Evolutionary conservation across 2,888 invertebrate species (phyloP).

Genomic region (Volucella inflata): DNA sequence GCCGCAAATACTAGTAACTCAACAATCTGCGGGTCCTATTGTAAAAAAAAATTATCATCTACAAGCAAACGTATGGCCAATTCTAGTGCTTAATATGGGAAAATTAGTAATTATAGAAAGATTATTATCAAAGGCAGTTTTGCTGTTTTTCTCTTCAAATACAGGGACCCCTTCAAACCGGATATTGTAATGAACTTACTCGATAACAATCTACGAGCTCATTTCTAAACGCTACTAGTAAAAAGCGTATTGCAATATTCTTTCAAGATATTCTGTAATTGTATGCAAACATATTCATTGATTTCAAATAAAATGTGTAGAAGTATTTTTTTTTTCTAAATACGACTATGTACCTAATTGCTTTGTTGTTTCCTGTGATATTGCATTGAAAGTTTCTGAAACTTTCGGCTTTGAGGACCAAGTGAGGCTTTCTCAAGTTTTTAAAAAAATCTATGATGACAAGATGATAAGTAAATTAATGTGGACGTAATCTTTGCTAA

Average conservation of each 20-base stretch:
- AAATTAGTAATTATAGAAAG: conserved; percentile 51
- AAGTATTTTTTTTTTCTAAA: conserved; percentile 13
- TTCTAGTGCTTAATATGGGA: conserved; percentile 60
- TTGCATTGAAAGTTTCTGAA: conserved; percentile 37
- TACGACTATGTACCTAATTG: no score
- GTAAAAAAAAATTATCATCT: conserved; percentile 38
- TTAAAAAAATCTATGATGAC: conserved; percentile 55
- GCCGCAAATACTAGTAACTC: conserved; percentile 6
- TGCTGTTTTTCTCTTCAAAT: neutral
- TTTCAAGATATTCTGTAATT: conserved; percentile 6
- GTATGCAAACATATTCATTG: conserved; percentile 38
- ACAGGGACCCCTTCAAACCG: conserved; percentile 31
- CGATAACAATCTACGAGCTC: conserved; percentile 52
- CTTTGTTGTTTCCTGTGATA: conserved; percentile 4
- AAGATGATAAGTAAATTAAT: conserved; percentile 72
- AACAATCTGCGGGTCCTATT: conserved; percentile 12
- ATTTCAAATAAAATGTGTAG: conserved; percentile 18
- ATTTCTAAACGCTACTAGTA: conserved; percentile 50
- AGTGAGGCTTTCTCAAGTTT: conserved; percentile 28
- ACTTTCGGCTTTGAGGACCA: conserved; percentile 31
- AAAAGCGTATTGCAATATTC: conserved; percentile 44
- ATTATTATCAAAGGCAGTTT: conserved; percentile 46
- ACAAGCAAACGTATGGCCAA: conserved; percentile 21
- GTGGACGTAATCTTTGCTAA: conserved; percentile 70
- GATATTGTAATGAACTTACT: conserved; percentile 60